phyloP scores from a whole-genome alignment of 2,888 invertebrate genomes.

The Epirrhoe alternata region DNA sequence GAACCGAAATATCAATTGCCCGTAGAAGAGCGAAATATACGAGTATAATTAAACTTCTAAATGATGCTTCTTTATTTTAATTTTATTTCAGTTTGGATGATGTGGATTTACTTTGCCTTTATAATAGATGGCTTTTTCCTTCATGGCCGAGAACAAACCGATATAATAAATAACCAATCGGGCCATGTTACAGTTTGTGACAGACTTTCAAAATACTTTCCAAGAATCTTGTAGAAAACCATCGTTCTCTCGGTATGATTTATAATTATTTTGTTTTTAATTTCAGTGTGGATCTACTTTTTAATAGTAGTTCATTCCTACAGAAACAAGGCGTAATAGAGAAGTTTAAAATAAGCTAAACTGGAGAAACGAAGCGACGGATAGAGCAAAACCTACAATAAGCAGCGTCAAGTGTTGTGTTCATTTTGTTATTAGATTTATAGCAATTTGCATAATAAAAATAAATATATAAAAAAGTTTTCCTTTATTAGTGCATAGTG shows the following conservation, averaged over 20 bases:
- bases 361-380: constrained; percentile 9
- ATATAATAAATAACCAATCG: neutral
- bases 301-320: constrained; percentile 66
- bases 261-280: constrained; percentile 40
- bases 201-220: constrained; percentile 6
- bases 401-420: constrained; percentile 10
- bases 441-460: neutral
- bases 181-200: neutral
- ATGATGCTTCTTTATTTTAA: neutral
- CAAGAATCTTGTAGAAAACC: neutral
- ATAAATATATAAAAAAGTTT: neutral
- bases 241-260: constrained; percentile 10
- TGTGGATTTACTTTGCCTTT: constrained; percentile 51
- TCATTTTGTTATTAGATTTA: constrained; percentile 9
- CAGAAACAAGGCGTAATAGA: constrained; percentile 47
- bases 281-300: constrained; percentile 74
- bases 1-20: too few relatives aligned
- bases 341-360: constrained; percentile 21
- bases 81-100: constrained; percentile 52
- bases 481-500: too few relatives aligned
- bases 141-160: neutral
- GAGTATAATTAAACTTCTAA: too few relatives aligned
- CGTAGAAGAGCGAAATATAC: too few relatives aligned
- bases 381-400: constrained; percentile 8
- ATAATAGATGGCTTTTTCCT: constrained; percentile 44